Conservation (phyloP, 2,113 vertebrate species). For the Rhabdornis inornatus region DNA sequence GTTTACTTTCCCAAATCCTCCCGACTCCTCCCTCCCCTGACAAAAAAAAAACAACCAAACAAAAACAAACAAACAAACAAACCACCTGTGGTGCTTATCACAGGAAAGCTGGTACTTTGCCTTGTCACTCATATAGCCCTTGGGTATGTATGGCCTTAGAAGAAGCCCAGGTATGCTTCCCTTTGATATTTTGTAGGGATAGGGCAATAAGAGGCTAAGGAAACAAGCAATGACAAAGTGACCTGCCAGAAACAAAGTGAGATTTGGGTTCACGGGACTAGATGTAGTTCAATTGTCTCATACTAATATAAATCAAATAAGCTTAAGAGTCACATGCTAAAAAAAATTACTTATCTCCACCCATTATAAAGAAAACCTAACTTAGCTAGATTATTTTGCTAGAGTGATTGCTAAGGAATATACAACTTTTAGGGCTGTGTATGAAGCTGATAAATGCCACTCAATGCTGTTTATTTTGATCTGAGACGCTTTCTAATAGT, state of each 20-base stretch:
- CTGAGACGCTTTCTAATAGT: neutral
- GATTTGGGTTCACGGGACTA: neutral
- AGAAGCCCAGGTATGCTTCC: neutral
- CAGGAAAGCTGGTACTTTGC: neutral
- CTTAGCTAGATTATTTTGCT: neutral
- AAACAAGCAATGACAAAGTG: neutral
- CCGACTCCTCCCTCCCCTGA: neutral
- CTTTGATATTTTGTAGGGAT: neutral
- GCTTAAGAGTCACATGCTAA: neutral
- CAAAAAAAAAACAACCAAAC: neutral
- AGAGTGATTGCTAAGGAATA: neutral
- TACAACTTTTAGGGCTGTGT: neutral
- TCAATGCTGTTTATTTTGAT: neutral
- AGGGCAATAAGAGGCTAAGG: neutral
- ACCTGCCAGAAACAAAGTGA: neutral
- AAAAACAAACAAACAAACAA: too few species aligned
- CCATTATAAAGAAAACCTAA: neutral
- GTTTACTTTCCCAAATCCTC: conserved; percentile 33
- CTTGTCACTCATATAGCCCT: neutral
- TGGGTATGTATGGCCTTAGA: neutral
- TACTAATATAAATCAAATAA: neutral
- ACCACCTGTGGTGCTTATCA: neutral
- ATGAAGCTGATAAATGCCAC: neutral
- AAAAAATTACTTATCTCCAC: neutral
- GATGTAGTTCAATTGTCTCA: neutral